These are phyloP conservation scores for Macrostomum lignano DNA, from an alignment of 1,140 invertebrate species.

Conservation along the genomic window DNA sequence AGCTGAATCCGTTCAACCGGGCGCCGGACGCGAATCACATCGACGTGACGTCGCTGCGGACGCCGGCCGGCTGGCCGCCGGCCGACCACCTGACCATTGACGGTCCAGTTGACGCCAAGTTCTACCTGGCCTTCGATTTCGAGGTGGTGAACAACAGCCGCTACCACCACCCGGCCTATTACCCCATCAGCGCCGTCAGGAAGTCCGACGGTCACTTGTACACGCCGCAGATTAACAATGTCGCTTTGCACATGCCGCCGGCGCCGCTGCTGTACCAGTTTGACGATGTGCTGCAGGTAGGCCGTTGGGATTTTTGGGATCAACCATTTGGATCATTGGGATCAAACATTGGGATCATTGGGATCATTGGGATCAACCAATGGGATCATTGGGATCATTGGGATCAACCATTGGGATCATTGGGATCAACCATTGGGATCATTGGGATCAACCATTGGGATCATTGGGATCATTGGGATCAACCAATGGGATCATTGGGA, in stretches of 20 bases:
- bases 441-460: no score
- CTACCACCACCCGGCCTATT: conserved; percentile 41
- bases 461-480: no score
- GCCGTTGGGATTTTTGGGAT: conserved; percentile 36
- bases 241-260: conserved; percentile 43
- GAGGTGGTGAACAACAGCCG: conserved; percentile 47
- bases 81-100: conserved; percentile 30
- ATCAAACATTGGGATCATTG: no score
- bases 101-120: conserved; percentile 35
- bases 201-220: conserved; percentile 28
- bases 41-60: conserved; percentile 37
- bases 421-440: no score
- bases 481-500: no score
- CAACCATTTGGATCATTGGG: no score
- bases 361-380: no score
- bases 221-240: conserved; percentile 59
- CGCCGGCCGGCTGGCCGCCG: no score
- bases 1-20: conserved; percentile 48
- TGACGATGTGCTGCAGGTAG: conserved; percentile 36
- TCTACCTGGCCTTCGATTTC: conserved; percentile 57
- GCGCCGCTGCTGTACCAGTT: conserved; percentile 42
- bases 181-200: conserved; percentile 42
- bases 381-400: no score
- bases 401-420: no score
- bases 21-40: conserved; percentile 38